Conservation (phyloP, 2,888 invertebrate species). For the Catocala nupta region DNA sequence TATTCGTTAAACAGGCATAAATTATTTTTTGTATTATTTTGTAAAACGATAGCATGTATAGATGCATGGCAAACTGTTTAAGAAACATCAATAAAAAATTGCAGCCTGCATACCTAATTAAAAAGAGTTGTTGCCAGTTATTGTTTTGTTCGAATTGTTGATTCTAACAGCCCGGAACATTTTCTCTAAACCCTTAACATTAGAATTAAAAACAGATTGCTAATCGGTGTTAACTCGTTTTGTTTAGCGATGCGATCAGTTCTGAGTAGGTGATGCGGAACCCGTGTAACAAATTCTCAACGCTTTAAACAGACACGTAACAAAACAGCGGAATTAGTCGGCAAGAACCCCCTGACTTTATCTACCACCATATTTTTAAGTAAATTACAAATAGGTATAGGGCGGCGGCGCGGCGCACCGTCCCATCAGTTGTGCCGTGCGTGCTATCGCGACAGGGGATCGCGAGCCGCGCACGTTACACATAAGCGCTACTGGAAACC, state of each 20-base stretch:
- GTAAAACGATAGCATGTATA: too few species aligned
- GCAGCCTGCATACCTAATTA: too few species aligned
- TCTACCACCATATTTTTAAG: constrained; percentile 84
- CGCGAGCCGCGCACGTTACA: constrained; percentile 71
- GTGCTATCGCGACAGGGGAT: constrained; percentile 82
- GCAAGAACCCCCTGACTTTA: constrained; percentile 72
- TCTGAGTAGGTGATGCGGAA: constrained; percentile 24
- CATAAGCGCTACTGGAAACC: constrained; percentile 50
- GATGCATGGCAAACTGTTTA: too few species aligned
- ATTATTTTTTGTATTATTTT: too few species aligned
- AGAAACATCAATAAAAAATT: too few species aligned
- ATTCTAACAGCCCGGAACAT: neutral
- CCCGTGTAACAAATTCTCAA: constrained; percentile 59
- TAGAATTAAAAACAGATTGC: too few species aligned
- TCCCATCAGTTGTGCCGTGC: constrained; percentile 82
- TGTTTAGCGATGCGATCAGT: constrained; percentile 42
- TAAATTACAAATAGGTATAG: constrained; percentile 86
- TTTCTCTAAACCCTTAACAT: neutral
- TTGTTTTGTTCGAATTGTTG: neutral
- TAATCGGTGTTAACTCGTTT: constrained; percentile 19
- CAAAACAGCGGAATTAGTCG: constrained; percentile 73
- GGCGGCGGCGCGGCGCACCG: constrained; percentile 56
- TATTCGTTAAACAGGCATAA: too few species aligned
- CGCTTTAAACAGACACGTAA: constrained; percentile 64
- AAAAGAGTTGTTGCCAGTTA: too few species aligned